Conservation (phyloP, 2,797 vertebrate genomes). For the Otus scops region DNA sequence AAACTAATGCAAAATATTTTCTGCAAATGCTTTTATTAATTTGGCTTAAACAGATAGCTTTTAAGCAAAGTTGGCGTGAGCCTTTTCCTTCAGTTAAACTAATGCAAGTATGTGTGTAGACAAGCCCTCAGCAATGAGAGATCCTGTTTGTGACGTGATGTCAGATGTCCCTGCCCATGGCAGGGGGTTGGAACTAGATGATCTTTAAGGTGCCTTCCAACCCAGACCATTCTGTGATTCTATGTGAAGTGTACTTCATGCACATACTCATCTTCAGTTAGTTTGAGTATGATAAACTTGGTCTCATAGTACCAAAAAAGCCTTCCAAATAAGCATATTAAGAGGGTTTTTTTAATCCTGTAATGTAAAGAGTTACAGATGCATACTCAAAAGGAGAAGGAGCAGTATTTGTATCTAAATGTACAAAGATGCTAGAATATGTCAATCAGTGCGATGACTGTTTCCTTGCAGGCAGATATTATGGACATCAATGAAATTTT, state of each 20-base stretch:
- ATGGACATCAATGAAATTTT: conserved; percentile 98
- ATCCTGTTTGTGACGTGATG: neutral
- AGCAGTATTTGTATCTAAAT: neutral
- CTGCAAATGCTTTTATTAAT: neutral
- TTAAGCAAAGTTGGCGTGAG: neutral
- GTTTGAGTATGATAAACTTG: neutral
- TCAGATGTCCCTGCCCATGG: too few relatives aligned
- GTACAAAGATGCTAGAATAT: neutral
- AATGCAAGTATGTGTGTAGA: neutral
- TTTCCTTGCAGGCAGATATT: conserved; percentile 88
- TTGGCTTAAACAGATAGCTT: neutral
- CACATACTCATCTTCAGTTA: neutral
- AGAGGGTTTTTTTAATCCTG: neutral
- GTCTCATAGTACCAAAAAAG: neutral
- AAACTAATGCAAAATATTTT: neutral
- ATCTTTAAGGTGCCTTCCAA: too few relatives aligned
- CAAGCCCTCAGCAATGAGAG: neutral
- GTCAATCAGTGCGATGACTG: neutral
- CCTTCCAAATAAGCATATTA: neutral
- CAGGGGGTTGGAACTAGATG: too few relatives aligned
- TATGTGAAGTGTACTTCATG: neutral
- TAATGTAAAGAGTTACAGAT: neutral
- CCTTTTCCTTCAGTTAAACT: neutral
- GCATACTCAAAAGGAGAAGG: neutral
- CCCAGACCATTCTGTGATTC: too few relatives aligned